Base-by-base conservation (phyloP, 1,140 invertebrate genomes). In the Cataglyphis hispanica region DNA sequence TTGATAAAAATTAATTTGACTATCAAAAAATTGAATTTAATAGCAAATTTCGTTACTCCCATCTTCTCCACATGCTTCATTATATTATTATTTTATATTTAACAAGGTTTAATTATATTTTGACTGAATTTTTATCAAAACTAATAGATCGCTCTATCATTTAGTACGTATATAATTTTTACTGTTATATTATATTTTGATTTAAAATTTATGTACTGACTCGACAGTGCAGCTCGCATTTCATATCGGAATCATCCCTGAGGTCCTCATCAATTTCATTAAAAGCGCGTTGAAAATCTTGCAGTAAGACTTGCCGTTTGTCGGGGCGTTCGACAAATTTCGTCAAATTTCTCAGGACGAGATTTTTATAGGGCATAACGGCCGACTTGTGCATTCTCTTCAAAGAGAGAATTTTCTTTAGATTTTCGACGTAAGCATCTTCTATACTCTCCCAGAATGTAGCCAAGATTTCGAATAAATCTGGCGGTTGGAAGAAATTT, bases 381-480 rank as follows among this genome's bases (percentile, higher is more conserved):
- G 91, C 92, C 74, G 95, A 94, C 85, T 95, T 92, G 88, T 95
- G 94, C 16, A 95, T 87, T 31, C 96, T 93, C 83, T 95, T 96
- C 6, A 95, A 88, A 72, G 95, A 95, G 70, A 96, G 95, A 37
- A 96, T 87, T 84, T 96, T 93, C 69, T 95, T 94, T 63, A 96
- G 89, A 67, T 95, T 95, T 27, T 94, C 88, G 4, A 96, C 89
- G 87, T 96, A 97, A 2, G 92, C 89, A 70, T 94, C 94, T 92
- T 97, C 96, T 19, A 95, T 86, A 85, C 93, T 94, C 88, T 96
- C 94, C 96, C 96, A 97, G 40, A 96, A 91, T 5, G 91, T 95
- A 0, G 95, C 95, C 60, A 97, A 86, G 10, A 93, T 91, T 25
- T 94, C 81, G 16, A 94, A 87, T 43, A 96, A 88, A 7, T 86